Conservation (phyloP, 1,140 invertebrate genomes). For the Harpegnathos saltator region DNA sequence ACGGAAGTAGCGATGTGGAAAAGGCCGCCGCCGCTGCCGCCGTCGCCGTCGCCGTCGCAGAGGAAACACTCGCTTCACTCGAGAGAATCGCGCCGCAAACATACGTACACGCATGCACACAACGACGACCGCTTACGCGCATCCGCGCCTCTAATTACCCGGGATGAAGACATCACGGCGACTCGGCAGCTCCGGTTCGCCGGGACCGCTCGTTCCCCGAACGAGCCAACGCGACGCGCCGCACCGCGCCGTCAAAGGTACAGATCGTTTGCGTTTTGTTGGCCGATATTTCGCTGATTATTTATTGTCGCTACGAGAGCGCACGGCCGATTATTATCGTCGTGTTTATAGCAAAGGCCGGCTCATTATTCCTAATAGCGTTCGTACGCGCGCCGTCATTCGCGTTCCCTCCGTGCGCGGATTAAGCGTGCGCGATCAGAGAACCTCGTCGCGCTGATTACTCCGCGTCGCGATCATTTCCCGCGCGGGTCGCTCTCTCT, state of each 20-base stretch:
- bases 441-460: too few species aligned
- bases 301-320: constrained; percentile 66
- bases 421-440: constrained; percentile 48
- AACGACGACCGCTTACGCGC: constrained; percentile 61
- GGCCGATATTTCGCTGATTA: constrained; percentile 71
- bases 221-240: constrained; percentile 11
- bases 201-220: background rate
- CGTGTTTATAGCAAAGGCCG: constrained; percentile 61
- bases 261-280: constrained; percentile 65
- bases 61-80: constrained; percentile 68
- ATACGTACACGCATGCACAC: background rate
- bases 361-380: constrained; percentile 67
- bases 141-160: constrained; percentile 75
- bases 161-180: constrained; percentile 72
- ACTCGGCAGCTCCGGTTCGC: constrained; percentile 28
- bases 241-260: constrained; percentile 29
- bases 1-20: constrained; percentile 13
- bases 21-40: too few species aligned
- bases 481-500: background rate
- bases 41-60: background rate
- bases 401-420: constrained; percentile 8
- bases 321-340: constrained; percentile 66
- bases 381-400: constrained; percentile 25
- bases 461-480: too few species aligned
- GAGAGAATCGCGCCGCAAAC: constrained; percentile 57